Percentiles rank a stretch among this genome's conserved stretches.
These are phyloP conservation scores for Chanos chanos DNA, from an alignment of 2,797 vertebrate species.

Conservation along the genomic window DNA sequence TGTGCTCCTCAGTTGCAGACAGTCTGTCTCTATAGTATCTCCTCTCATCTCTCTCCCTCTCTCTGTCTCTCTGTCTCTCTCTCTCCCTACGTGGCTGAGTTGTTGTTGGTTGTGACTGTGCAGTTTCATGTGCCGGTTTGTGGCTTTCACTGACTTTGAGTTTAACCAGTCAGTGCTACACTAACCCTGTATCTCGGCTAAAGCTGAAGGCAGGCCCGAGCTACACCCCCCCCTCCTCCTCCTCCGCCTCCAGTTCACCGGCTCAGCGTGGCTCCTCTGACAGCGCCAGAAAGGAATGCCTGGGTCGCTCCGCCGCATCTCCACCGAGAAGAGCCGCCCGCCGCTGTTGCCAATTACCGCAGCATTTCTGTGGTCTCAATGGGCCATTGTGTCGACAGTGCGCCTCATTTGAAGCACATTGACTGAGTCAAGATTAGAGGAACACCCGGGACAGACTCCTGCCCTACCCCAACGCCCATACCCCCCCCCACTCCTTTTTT, in stretches of 20 bases:
- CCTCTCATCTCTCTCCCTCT: background rate
- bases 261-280: no score
- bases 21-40: conserved; percentile 26
- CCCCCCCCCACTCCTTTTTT: conserved; percentile 1
- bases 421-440: conserved; percentile 53
- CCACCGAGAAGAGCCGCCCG: conserved; percentile 22
- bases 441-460: conserved; percentile 30
- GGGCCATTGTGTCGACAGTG: conserved; percentile 53
- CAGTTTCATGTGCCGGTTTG: background rate
- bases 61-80: conserved; percentile 8
- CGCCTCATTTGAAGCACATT: conserved; percentile 55
- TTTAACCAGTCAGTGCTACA: no score
- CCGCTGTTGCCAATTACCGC: conserved; percentile 54
- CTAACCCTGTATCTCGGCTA: no score
- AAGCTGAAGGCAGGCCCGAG: no score
- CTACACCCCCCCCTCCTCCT: background rate
- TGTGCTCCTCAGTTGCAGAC: conserved; percentile 17
- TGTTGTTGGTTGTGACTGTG: background rate
- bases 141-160: no score
- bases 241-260: background rate
- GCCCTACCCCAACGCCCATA: no score
- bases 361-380: conserved; percentile 53
- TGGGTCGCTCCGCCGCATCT: conserved; percentile 8
- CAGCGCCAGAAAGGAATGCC: no score
- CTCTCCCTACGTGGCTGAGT: background rate